These are phyloP conservation scores for Chymomyza caudatula DNA, from an alignment of 2,888 invertebrate species.

Conservation along the genomic window DNA sequence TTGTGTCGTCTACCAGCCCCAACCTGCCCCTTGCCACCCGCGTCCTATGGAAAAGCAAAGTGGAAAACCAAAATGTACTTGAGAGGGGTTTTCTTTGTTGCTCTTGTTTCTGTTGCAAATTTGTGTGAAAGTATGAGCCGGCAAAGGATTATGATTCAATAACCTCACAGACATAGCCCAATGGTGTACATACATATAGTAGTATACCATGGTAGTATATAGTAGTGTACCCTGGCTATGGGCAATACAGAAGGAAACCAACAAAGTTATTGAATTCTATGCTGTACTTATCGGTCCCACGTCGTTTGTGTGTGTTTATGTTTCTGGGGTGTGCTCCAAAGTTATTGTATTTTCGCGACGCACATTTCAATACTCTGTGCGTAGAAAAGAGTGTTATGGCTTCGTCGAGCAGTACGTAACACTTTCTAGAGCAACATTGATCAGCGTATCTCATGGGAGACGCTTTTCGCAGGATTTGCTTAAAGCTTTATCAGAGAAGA, in stretches of 20 bases:
- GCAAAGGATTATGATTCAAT: neutral
- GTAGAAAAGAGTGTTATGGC: neutral
- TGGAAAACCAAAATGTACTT: neutral
- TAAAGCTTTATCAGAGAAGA: no score
- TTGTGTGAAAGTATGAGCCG: neutral
- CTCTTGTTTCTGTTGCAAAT: neutral
- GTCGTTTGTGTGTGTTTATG: neutral
- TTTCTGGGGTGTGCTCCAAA: neutral
- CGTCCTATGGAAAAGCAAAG: neutral
- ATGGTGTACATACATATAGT: neutral
- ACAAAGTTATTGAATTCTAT: neutral
- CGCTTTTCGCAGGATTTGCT: no score
- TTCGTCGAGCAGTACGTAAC: neutral
- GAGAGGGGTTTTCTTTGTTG: neutral
- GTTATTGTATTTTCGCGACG: neutral
- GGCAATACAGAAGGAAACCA: neutral
- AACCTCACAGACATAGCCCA: neutral
- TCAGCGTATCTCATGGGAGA: no score
- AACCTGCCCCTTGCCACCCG: neutral
- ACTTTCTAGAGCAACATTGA: neutral
- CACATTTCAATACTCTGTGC: neutral
- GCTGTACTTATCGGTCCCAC: neutral
- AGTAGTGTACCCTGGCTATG: neutral
- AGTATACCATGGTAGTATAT: neutral
- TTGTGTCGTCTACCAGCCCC: neutral